These are phyloP conservation scores for Oxyruncus cristatus DNA, from an alignment of 2,113 vertebrate genomes.

Conservation along the genomic window DNA sequence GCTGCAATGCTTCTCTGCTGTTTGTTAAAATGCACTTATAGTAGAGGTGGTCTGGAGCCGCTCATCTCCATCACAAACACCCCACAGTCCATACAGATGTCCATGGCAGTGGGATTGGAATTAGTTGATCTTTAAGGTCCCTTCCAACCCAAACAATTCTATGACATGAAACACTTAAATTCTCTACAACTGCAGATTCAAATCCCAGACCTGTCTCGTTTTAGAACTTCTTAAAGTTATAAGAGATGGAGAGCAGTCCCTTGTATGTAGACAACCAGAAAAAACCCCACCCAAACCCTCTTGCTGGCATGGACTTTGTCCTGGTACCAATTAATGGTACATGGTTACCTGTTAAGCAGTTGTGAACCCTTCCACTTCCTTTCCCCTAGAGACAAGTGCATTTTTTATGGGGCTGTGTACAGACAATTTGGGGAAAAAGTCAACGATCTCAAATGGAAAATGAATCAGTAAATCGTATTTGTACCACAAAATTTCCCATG, in stretches of 20 bases:
- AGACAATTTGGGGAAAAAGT: neutral
- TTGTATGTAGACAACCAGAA: neutral
- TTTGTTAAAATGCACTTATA: neutral
- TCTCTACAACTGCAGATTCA: neutral
- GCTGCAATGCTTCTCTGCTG: neutral
- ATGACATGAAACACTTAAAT: neutral
- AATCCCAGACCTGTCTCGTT: neutral
- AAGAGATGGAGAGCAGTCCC: neutral
- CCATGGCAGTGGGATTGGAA: neutral
- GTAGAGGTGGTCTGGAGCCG: neutral
- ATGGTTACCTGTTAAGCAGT: neutral
- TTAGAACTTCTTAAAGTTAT: neutral
- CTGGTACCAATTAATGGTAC: neutral
- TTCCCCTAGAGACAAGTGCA: neutral
- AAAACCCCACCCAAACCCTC: accelerated
- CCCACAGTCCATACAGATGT: neutral
- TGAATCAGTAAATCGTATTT: neutral
- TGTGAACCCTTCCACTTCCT: neutral
- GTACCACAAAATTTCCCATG: neutral
- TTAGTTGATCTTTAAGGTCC: neutral
- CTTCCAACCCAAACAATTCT: neutral
- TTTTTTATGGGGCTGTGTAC: neutral
- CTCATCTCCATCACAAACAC: neutral
- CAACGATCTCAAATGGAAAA: neutral
- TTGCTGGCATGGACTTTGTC: neutral